phyloP scores from a whole-genome alignment of 2,888 invertebrate genomes.

The Luperina testacea region DNA sequence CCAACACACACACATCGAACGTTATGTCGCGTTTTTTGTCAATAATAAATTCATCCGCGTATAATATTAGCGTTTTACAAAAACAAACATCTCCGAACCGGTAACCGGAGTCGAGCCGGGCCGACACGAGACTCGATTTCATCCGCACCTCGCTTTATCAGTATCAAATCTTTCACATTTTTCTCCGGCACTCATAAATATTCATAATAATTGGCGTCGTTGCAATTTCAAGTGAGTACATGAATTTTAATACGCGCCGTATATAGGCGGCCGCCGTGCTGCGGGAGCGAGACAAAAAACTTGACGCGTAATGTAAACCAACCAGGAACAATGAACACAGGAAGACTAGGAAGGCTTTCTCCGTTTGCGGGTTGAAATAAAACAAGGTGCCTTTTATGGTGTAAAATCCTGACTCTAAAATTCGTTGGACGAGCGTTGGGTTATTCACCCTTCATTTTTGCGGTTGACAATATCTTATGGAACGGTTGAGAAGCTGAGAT shows the following conservation, averaged over 20 bases:
- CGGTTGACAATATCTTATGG: conserved; percentile 37
- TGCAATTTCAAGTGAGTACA: conserved; percentile 75
- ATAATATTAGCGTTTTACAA: conserved; percentile 67
- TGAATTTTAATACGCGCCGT: conserved; percentile 81
- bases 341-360: conserved; percentile 69
- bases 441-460: conserved; percentile 57
- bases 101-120: conserved; percentile 55
- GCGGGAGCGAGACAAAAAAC: conserved; percentile 70
- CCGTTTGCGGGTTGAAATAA: conserved; percentile 47
- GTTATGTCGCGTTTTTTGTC: conserved; percentile 54
- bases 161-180: conserved; percentile 78
- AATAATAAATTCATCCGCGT: conserved; percentile 61
- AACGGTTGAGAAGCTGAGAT: conserved; percentile 41
- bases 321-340: conserved; percentile 70
- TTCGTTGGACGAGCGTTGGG: conserved; percentile 48
- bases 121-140: conserved; percentile 68
- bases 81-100: conserved; percentile 73
- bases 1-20: conserved; percentile 43
- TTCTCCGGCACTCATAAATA: conserved; percentile 78
- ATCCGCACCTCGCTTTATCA: conserved; percentile 72
- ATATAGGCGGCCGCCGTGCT: conserved; percentile 66
- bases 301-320: conserved; percentile 59
- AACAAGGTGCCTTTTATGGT: conserved; percentile 58
- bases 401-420: conserved; percentile 51
- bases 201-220: conserved; percentile 77